Conservation (phyloP, 1,140 invertebrate genomes). For the Drosophila erecta region DNA sequence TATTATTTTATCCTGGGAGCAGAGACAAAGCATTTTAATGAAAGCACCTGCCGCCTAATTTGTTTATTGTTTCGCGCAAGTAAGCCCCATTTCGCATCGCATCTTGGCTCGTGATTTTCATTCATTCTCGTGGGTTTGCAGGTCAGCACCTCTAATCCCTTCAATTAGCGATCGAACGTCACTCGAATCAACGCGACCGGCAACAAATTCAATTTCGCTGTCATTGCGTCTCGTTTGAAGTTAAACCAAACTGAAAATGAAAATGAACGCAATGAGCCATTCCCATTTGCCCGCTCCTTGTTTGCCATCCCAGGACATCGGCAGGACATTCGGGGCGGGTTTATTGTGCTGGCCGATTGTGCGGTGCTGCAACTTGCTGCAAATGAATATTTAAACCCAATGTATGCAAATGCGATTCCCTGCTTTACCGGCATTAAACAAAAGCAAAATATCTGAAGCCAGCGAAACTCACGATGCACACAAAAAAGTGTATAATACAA, state of each 20-base stretch:
- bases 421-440: conserved; percentile 35
- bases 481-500: background rate
- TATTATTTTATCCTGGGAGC: conserved; percentile 5
- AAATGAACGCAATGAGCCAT: conserved; percentile 63
- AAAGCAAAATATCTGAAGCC: conserved; percentile 52
- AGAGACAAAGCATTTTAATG: conserved; percentile 24
- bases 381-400: conserved; percentile 78
- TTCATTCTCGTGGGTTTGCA: conserved; percentile 1
- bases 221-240: conserved; percentile 61
- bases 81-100: conserved; percentile 3
- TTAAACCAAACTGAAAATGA: conserved; percentile 71
- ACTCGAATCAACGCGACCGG: conserved; percentile 57
- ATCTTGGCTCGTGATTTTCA: background rate
- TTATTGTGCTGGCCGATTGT: conserved; percentile 47
- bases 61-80: conserved; percentile 32
- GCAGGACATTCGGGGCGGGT: background rate
- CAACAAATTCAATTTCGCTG: conserved; percentile 74
- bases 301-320: conserved; percentile 29
- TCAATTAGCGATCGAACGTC: conserved; percentile 69
- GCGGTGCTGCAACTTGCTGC: conserved; percentile 51
- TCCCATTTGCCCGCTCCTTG: conserved; percentile 18
- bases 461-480: background rate
- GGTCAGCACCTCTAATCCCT: conserved; percentile 57
- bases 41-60: conserved; percentile 26
- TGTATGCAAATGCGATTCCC: conserved; percentile 66